Percentiles rank a stretch among this genome's conserved stretches.
Evolutionary conservation across 2,888 invertebrate genomes (phyloP).

Genomic region (Nemotelus pantherinus): DNA sequence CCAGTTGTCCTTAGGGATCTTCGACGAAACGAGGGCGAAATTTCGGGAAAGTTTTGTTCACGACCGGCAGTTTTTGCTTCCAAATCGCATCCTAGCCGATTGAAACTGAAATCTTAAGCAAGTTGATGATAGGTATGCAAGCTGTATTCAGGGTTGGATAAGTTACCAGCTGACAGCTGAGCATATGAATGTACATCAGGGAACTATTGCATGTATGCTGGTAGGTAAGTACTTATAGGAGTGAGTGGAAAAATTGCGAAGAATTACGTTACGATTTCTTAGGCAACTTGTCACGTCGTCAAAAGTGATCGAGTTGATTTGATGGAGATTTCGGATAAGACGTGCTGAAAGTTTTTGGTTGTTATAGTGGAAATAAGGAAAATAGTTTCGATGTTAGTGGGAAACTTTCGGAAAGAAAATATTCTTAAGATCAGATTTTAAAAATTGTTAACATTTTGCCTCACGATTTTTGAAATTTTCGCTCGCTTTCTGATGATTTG

Average conservation of each 20-base stretch:
- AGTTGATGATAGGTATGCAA: neutral
- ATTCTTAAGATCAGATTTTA: too few species aligned
- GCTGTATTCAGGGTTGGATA: neutral
- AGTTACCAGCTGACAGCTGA: slow-evolving; percentile 16
- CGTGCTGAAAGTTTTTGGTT: slow-evolving; percentile 6
- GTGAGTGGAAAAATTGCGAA: slow-evolving; percentile 33
- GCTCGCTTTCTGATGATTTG: too few species aligned
- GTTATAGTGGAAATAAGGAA: neutral
- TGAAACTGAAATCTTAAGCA: too few species aligned
- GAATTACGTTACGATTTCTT: slow-evolving; percentile 21
- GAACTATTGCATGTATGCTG: slow-evolving; percentile 26
- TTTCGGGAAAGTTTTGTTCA: too few species aligned
- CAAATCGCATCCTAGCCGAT: too few species aligned
- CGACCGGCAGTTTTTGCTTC: too few species aligned
- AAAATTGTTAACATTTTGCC: too few species aligned
- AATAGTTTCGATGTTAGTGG: too few species aligned
- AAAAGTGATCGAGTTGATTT: neutral
- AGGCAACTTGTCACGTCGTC: slow-evolving; percentile 23
- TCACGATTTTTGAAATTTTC: too few species aligned
- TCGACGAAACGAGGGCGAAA: too few species aligned
- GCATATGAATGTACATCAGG: slow-evolving; percentile 13
- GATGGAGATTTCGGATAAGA: neutral
- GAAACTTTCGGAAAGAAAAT: too few species aligned
- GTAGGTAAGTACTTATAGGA: slow-evolving; percentile 23
- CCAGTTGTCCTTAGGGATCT: too few species aligned